Base-by-base conservation (phyloP, 2,113 vertebrate species). In the Cyrtonyx montezumae region DNA sequence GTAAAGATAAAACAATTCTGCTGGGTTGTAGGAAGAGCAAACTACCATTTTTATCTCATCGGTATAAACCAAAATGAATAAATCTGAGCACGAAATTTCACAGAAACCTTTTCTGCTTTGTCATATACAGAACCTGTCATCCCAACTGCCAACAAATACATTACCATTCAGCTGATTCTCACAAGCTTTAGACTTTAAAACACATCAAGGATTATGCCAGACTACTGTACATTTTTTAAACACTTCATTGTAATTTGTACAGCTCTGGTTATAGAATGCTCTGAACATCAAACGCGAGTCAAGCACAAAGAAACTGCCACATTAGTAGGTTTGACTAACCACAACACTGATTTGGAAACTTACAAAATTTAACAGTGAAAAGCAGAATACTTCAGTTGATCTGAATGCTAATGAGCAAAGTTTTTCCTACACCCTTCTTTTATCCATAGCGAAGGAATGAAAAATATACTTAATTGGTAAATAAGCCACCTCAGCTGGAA, bases 261-360 rank as follows among this genome's bases (percentile, higher is more conserved):
- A 0, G 5, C 25, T 86, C 37, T 86, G 90, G 65, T 78, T 88
- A 37, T 56, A 78, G 8, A 19, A 37, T 1, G 1, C 12, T 88
- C 46, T 84, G 87, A 92, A 84, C 61, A 92, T 81, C 85, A 90
- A 90, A 77, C 19, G 55, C 17, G 75, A 67, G 36, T 32, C 70
- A 79, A 88, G 12, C 73, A 78, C 7, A 16, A 74, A 94, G 66
- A 63, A 91, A 78, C 51, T 63, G 65, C 28, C 46, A 80, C 37
- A 68, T 49, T 82, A 96, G 40, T 79, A 90, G n/a, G 23, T 67
- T 56, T 90, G 76, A 68, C 65, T 74, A 74, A 85, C 61, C 32
- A 59, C 9, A 66, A 20, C 16, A 32, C 0, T 74, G 59, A 61
- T 55, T 51, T 5, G 28, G 61, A 82, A 49, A 86, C 90, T 56